phyloP scores from a whole-genome alignment of 2,888 invertebrate species.

The Carabus problematicus region DNA sequence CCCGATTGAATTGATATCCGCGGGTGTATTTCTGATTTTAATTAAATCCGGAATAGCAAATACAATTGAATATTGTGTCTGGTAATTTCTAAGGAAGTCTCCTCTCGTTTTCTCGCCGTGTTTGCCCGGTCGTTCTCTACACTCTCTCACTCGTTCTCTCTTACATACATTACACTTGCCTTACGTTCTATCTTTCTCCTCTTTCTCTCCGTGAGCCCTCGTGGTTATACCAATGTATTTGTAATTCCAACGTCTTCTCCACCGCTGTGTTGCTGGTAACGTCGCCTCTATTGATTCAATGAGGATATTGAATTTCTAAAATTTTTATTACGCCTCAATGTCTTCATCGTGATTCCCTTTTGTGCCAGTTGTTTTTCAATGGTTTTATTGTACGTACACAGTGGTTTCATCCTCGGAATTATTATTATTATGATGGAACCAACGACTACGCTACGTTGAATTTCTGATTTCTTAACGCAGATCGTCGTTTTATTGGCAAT shows the following conservation, averaged over 20 bases:
- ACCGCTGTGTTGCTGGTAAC: constrained; percentile 11
- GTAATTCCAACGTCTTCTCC: neutral
- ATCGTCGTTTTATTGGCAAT: too few relatives aligned
- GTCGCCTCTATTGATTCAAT: constrained; percentile 33
- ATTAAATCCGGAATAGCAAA: constrained; percentile 43
- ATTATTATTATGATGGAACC: too few relatives aligned
- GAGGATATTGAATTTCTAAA: constrained; percentile 35
- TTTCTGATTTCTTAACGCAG: too few relatives aligned
- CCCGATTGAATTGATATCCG: constrained; percentile 41
- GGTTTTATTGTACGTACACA: constrained; percentile 18
- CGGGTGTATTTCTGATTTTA: constrained; percentile 43
- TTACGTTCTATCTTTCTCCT: neutral
- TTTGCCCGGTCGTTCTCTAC: constrained; percentile 22
- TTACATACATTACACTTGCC: neutral
- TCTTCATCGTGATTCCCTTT: constrained; percentile 26
- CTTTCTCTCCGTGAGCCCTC: constrained; percentile 2
- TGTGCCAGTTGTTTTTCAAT: constrained; percentile 15
- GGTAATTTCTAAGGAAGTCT: constrained; percentile 42
- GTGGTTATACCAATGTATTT: constrained; percentile 15
- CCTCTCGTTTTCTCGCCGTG: constrained; percentile 36
- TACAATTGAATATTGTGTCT: constrained; percentile 43
- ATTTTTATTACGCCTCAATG: constrained; percentile 28
- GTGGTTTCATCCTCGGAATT: too few relatives aligned
- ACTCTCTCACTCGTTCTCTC: constrained; percentile 9
- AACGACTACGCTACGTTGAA: too few relatives aligned